Evolutionary conservation across 2,113 vertebrate species (phyloP).

Genomic region (Cryptomyrus ogoouensis): DNA sequence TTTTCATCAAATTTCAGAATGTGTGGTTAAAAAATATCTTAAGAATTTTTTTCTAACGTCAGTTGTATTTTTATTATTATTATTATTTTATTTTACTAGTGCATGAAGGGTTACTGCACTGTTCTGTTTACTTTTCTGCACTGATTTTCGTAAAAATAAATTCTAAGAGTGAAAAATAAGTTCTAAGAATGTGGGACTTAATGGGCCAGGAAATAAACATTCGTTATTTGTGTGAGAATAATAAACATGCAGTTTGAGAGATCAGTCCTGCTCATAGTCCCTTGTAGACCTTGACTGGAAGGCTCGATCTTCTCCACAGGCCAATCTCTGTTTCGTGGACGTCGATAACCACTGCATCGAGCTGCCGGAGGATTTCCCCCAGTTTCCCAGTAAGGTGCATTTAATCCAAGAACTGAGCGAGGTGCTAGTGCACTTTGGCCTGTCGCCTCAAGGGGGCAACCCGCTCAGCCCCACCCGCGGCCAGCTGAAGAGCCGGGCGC

Average conservation of each 20-base stretch:
- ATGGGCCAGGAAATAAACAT: background rate
- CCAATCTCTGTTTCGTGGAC: conserved; percentile 93
- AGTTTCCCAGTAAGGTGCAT: conserved; percentile 84
- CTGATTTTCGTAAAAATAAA: background rate
- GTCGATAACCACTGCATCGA: conserved; percentile 89
- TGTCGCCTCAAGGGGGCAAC: conserved; percentile 63
- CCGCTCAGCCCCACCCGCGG: conserved; percentile 62
- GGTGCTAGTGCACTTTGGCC: conserved; percentile 75
- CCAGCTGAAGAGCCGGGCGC: conserved; percentile 70
- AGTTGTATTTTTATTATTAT: background rate
- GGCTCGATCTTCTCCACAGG: conserved; percentile 50
- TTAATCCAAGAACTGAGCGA: conserved; percentile 87
- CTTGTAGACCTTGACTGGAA: background rate
- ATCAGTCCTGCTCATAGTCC: background rate
- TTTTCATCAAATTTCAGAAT: background rate
- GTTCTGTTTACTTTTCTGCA: background rate
- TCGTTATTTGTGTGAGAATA: background rate
- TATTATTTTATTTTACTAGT: background rate
- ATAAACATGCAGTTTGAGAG: background rate
- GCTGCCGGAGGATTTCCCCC: conserved; percentile 82
- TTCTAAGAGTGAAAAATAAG: too few relatives aligned
- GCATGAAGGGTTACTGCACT: background rate
- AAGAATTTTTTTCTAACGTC: background rate
- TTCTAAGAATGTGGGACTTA: background rate
- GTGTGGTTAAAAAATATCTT: background rate